Base-by-base conservation (phyloP, 2,113 vertebrate species). In the Limnothrissa miodon region DNA sequence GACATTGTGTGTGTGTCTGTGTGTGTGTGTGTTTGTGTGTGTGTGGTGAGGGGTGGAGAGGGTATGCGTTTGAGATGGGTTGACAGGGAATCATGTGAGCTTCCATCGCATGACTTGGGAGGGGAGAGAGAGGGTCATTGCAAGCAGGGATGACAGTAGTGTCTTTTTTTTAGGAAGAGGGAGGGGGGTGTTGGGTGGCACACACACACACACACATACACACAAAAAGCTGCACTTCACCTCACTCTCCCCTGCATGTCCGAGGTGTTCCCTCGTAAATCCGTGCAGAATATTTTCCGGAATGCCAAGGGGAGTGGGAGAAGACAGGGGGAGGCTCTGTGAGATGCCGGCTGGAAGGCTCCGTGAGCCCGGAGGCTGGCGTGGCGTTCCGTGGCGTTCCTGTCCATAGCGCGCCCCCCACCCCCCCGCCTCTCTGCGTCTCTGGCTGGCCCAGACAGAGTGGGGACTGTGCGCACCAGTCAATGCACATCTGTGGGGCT, bases 251-350 rank as follows among this genome's bases (percentile, higher is more conserved):
- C 9, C 66, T 74, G 66, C 29, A 74, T 74, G 66, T 74, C 81
- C 86, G 62, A 48, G 83, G 80, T 82, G 1, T 33, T 46, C 51
- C 82, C 51, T 88, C 80, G 48, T 86, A 88, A 86, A 85, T 85
- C 45, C 53, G 42, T 48, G 80, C 82, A 51, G 83, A 86, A 83
- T 88, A 86, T 83, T 83, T 86, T 88, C 80, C 79, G 44, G 82
- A 88, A 86, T 83, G 82, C 78, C 66, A 33, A 36, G 25, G 29
- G 66, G 66, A 33, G 33, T 17, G 13, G 29, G 7, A 11, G 59
- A 25, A 74, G 66, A 74, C 66, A 74, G 66, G 66, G 66, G 29
- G 66, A 74, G 66, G 25, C 66, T 74, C 29, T 74, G 25, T 74
- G 66, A 36, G 66, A 74, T 33, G 66, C 11, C 66, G 29, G 25